These are phyloP conservation scores for Cryptomyrus ogoouensis DNA, from an alignment of 2,113 vertebrate species.

Conservation along the genomic window DNA sequence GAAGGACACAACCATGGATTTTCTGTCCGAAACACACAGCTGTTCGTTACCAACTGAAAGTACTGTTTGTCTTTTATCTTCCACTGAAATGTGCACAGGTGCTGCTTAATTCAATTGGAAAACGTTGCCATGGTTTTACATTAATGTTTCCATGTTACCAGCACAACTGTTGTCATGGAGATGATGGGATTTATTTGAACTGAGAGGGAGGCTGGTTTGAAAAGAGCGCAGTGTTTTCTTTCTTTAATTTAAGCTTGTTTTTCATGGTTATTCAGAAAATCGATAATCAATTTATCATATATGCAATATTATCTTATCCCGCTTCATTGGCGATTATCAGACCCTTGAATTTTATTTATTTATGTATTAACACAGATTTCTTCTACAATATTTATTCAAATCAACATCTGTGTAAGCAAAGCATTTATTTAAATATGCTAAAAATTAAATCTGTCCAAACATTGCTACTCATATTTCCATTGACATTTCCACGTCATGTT, in stretches of 20 bases:
- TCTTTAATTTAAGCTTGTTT: conserved; percentile 33
- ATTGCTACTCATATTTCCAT: conserved; percentile 7
- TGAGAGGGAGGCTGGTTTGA: conserved; percentile 49
- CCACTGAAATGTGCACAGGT: conserved; percentile 65
- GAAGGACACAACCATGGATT: conserved; percentile 42
- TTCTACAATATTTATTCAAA: conserved; percentile 14
- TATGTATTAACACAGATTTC: neutral
- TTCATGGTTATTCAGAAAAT: conserved; percentile 13
- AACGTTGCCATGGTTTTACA: conserved; percentile 61
- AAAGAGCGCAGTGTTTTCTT: conserved; percentile 38
- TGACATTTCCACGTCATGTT: conserved; percentile 8
- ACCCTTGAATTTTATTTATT: conserved; percentile 12
- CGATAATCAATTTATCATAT: conserved; percentile 10
- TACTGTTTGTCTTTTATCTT: conserved; percentile 55
- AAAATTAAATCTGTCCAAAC: conserved; percentile 19
- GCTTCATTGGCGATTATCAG: neutral
- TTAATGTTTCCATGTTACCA: conserved; percentile 60
- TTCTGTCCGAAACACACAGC: conserved; percentile 55
- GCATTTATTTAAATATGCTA: conserved; percentile 9
- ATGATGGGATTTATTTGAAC: conserved; percentile 64
- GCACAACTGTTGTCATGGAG: conserved; percentile 68
- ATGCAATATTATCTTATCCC: neutral
- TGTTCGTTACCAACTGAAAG: conserved; percentile 54
- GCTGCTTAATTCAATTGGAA: conserved; percentile 70
- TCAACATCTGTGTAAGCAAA: conserved; percentile 9